A percentile compares a stretch with the other conserved stretches of the same genome.
Conservation (phyloP, 2,888 invertebrate genomes). For the Allolobophora icterica region DNA sequence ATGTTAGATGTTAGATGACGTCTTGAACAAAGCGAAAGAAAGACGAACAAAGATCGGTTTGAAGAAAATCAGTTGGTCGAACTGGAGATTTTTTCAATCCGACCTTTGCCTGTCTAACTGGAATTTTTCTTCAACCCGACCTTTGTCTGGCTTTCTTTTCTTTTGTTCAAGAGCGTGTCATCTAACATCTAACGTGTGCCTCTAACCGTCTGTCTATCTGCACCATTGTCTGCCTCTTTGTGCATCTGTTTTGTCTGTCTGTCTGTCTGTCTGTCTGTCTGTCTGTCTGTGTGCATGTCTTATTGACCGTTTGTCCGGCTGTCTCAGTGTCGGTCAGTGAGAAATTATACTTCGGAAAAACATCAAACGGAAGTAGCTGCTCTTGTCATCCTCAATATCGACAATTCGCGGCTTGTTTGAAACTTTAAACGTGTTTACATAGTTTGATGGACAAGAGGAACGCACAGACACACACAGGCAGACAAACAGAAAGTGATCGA, state of each 20-base stretch:
- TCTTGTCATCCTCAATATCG: neutral
- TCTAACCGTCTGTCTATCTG: neutral
- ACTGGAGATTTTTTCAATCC: no score
- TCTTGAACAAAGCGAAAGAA: no score
- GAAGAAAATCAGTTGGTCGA: no score
- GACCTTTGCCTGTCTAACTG: no score
- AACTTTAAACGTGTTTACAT: neutral
- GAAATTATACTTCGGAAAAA: neutral
- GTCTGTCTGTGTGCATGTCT: neutral
- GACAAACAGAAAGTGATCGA: neutral
- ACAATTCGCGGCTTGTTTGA: neutral
- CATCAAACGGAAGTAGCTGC: neutral
- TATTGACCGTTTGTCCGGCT: neutral
- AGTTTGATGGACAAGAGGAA: neutral
- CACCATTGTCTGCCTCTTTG: neutral
- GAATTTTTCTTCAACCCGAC: no score
- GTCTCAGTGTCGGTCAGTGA: neutral
- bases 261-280: neutral
- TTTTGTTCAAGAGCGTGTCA: neutral
- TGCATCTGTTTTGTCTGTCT: slow-evolving; percentile 1
- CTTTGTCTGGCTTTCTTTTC: no score
- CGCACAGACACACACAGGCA: neutral
- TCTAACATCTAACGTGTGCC: neutral
- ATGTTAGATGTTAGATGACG: no score
- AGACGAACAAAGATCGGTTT: no score